Conservation (phyloP, 2,113 vertebrate genomes). For the Caranx ignobilis region DNA sequence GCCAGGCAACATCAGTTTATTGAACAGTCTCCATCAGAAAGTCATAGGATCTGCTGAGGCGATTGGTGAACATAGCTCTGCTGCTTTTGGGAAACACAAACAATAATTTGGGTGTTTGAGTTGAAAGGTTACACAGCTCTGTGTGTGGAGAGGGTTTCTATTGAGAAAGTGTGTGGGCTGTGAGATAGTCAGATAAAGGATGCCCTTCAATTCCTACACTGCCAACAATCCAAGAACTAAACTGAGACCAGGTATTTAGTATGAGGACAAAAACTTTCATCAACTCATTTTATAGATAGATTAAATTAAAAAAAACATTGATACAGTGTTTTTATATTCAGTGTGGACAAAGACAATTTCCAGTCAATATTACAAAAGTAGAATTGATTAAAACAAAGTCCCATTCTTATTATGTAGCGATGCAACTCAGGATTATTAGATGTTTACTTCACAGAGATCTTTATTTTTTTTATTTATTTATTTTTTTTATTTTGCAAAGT, state of each 20-base stretch:
- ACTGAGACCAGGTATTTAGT: not conserved
- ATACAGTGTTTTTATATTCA: not conserved
- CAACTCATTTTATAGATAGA: not conserved
- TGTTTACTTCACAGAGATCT: constrained; percentile 4
- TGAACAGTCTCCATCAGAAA: constrained; percentile 49
- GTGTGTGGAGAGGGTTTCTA: constrained; percentile 21
- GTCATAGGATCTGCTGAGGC: constrained; percentile 35
- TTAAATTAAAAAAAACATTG: not conserved
- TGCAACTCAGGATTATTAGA: not conserved
- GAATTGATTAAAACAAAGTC: no score
- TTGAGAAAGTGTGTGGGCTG: constrained; percentile 32
- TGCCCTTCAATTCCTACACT: not conserved
- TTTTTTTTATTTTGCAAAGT: not conserved
- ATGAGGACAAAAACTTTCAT: not conserved
- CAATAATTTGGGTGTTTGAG: constrained; percentile 35
- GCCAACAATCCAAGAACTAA: not conserved
- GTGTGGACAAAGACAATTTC: not conserved
- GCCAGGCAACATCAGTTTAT: constrained; percentile 75
- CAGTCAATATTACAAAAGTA: not conserved
- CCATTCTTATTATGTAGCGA: not conserved
- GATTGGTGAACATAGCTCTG: constrained; percentile 19
- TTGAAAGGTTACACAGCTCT: constrained; percentile 29
- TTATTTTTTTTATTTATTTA: no score
- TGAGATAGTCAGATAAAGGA: constrained; percentile 34
- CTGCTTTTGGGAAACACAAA: constrained; percentile 51